These are phyloP conservation scores for Panthera uncia DNA, from an alignment of 2,113 vertebrate genomes.

Conservation along the genomic window DNA sequence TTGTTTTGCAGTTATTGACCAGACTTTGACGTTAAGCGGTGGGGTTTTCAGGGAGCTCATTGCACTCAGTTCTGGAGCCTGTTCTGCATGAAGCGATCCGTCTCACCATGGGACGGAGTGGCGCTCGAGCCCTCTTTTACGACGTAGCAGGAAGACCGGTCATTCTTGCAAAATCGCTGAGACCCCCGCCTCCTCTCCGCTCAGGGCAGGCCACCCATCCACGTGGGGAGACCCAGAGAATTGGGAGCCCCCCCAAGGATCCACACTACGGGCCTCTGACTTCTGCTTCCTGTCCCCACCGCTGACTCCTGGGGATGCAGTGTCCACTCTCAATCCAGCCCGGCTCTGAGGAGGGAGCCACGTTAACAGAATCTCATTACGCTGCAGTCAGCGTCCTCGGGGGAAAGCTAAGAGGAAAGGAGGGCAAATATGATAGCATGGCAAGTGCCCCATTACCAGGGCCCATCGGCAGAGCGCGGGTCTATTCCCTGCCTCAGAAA, in stretches of 20 bases:
- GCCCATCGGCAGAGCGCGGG: rapidly evolving
- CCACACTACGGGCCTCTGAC: rapidly evolving
- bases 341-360: not conserved
- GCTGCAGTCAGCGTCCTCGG: rapidly evolving
- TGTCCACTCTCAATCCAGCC: not conserved
- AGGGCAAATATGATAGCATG: not conserved
- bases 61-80: rapidly evolving
- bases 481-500: not conserved
- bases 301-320: not conserved
- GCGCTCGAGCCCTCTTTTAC: rapidly evolving
- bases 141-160: not conserved
- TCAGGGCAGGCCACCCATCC: not conserved
- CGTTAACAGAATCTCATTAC: rapidly evolving
- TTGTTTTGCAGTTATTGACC: not conserved
- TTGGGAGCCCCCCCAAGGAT: too few relatives aligned
- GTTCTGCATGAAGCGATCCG: rapidly evolving
- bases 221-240: not conserved
- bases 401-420: not conserved
- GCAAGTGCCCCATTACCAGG: rapidly evolving
- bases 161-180: rapidly evolving
- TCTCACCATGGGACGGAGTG: rapidly evolving
- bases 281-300: not conserved
- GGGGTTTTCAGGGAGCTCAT: rapidly evolving
- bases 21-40: rapidly evolving
- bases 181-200: not conserved